Percentiles rank a stretch among this genome's conserved stretches.
Conservation (phyloP, 2,797 vertebrate species). For the Scleropages formosus region DNA sequence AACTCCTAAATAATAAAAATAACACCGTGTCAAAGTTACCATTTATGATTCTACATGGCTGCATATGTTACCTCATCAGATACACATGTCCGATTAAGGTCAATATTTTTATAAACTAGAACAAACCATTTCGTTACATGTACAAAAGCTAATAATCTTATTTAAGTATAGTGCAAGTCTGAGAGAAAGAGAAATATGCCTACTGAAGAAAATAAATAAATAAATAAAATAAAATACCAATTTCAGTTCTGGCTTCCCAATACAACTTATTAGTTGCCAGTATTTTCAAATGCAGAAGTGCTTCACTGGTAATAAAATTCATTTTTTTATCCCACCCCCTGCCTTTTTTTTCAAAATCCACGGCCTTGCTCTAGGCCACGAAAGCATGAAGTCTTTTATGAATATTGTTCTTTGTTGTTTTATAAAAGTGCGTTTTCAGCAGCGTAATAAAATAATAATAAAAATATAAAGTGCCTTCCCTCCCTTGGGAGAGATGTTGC, state of each 20-base stretch:
- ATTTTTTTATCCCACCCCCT: neutral
- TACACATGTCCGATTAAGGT: constrained; percentile 48
- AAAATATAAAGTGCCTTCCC: constrained; percentile 7
- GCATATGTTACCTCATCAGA: constrained; percentile 54
- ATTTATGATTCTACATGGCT: neutral
- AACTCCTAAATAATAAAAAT: neutral
- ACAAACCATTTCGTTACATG: constrained; percentile 4
- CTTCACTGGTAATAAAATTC: constrained; percentile 42
- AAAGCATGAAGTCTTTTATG: constrained; percentile 38
- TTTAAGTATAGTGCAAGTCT: neutral
- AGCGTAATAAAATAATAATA: constrained; percentile 46
- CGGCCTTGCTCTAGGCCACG: constrained; percentile 37
- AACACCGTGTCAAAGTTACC: neutral
- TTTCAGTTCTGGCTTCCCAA: constrained; percentile 1
- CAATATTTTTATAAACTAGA: neutral
- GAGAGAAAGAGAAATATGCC: neutral
- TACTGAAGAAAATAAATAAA: constrained; percentile 19
- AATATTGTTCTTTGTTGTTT: constrained; percentile 41
- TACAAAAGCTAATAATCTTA: constrained; percentile 10
- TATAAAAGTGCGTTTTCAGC: constrained; percentile 35
- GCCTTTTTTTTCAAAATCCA: constrained; percentile 24
- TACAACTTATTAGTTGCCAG: constrained; percentile 30
- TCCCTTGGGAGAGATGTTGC: constrained; percentile 37
- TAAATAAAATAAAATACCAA: constrained; percentile 12
- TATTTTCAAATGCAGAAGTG: constrained; percentile 34